phyloP scores from a whole-genome alignment of 2,797 vertebrate species.

The Carduelis carduelis region DNA sequence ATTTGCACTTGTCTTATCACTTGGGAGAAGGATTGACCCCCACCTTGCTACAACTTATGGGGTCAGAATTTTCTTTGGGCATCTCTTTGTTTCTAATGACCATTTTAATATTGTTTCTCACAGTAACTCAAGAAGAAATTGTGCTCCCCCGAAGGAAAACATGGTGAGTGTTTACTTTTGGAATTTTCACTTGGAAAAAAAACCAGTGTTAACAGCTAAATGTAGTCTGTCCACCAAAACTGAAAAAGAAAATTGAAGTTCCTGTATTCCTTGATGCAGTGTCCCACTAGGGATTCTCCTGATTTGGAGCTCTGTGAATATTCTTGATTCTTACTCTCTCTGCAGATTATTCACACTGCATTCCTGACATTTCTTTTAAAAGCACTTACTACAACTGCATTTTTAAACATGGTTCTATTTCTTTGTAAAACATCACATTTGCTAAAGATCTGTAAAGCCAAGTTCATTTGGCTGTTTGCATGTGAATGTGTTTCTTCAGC shows the following conservation, averaged over 20 bases:
- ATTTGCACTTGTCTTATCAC: background rate
- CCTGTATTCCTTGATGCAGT: background rate
- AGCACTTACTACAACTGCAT: background rate
- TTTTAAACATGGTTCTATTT: background rate
- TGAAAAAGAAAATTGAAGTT: background rate
- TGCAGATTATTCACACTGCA: background rate
- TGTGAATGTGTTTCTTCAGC: background rate
- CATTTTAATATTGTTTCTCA: background rate
- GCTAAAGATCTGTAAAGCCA: background rate
- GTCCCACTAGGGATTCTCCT: background rate
- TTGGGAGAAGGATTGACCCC: background rate
- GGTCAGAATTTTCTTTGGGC: background rate
- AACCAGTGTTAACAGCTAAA: background rate
- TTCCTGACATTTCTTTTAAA: background rate
- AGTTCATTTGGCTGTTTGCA: background rate
- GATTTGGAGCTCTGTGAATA: background rate
- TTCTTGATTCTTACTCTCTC: background rate
- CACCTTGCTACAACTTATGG: fast-evolving
- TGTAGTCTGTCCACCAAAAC: background rate
- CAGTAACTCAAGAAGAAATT: conserved; percentile 74
- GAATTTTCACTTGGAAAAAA: background rate
- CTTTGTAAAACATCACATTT: background rate
- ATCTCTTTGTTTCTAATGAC: background rate
- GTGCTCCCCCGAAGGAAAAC: conserved; percentile 88
- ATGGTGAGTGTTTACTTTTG: conserved; percentile 79